Conservation (phyloP, 2,113 vertebrate genomes). For the Telmatochromis sp. region DNA sequence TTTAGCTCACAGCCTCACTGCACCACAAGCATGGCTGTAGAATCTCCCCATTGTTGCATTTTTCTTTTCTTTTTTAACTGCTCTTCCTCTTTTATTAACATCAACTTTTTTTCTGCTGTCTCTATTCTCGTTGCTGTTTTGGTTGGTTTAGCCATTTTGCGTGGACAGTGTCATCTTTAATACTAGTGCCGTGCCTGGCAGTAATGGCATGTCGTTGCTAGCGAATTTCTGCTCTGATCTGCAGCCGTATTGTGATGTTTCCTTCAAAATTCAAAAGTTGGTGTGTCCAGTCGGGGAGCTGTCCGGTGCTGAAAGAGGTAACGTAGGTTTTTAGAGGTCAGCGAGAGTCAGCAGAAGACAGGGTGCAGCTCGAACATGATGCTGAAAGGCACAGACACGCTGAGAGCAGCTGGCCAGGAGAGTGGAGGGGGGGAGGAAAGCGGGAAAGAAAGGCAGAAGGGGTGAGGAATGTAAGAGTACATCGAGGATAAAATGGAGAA, state of each 20-base stretch:
- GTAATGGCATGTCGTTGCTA: neutral
- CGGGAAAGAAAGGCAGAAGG: constrained; percentile 2
- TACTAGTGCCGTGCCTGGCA: neutral
- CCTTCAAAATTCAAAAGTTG: neutral
- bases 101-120: neutral
- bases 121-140: neutral
- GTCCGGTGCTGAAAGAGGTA: constrained; percentile 55
- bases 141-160: neutral
- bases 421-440: neutral
- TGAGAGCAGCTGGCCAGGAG: constrained; percentile 18
- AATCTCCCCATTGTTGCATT: neutral
- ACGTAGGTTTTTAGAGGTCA: constrained; percentile 40
- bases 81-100: neutral
- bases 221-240: neutral
- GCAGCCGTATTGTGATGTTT: neutral
- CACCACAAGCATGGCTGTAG: neutral
- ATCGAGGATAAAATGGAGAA: constrained; percentile 35
- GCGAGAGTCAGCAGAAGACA: constrained; percentile 15
- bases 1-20: neutral
- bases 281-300: constrained; percentile 27
- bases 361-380: constrained; percentile 12
- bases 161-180: neutral
- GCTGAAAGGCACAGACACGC: constrained; percentile 17
- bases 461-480: neutral
- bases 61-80: neutral